Percentiles rank a stretch among this genome's conserved stretches.
These are phyloP conservation scores for Acinonyx jubatus DNA, from an alignment of 2,113 vertebrate species.

Conservation along the genomic window DNA sequence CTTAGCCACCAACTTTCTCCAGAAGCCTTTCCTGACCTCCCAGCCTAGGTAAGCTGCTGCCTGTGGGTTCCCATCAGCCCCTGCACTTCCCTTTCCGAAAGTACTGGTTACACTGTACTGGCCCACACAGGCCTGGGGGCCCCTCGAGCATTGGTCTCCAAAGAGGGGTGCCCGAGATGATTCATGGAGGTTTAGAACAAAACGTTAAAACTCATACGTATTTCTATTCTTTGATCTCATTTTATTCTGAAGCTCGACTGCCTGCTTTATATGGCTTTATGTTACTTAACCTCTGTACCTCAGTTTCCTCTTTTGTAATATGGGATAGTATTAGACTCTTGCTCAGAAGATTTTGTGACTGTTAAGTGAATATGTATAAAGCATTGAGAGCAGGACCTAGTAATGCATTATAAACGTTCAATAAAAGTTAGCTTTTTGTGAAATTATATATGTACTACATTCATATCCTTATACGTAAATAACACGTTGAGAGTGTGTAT, in stretches of 20 bases:
- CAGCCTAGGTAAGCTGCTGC: neutral
- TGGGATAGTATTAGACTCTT: neutral
- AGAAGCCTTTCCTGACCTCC: neutral
- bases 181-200: neutral
- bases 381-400: neutral
- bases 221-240: neutral
- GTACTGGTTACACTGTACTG: neutral
- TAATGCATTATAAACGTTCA: neutral
- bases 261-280: neutral
- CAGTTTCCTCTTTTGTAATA: constrained; percentile 2
- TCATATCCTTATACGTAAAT: neutral
- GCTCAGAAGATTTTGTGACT: neutral
- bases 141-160: neutral
- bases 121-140: neutral
- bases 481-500: neutral
- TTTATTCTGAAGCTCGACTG: constrained; percentile 19
- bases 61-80: neutral
- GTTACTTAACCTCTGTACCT: neutral
- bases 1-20: neutral
- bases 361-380: neutral
- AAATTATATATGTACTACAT: neutral
- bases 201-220: neutral
- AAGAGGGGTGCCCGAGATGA: neutral
- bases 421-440: neutral
- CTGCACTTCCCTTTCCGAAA: neutral